Percentiles rank a stretch among this genome's conserved stretches.
phyloP scores from a whole-genome alignment of 2,888 invertebrate species.

The Glomeris marginata region DNA sequence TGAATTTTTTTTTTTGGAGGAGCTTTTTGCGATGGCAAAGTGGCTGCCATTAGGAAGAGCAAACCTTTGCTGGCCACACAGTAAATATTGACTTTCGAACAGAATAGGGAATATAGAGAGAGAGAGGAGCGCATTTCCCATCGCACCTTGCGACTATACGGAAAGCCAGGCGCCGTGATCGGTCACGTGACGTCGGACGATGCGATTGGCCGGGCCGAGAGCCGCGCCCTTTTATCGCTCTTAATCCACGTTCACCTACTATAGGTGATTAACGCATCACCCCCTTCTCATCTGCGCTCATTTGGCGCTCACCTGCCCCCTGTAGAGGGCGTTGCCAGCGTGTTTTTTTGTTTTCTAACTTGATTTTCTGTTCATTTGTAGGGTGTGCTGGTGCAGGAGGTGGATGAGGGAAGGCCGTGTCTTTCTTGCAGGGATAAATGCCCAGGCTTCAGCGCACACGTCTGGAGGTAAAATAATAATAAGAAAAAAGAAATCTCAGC shows the following conservation, averaged over 20 bases:
- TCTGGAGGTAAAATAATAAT: slow-evolving; percentile 84
- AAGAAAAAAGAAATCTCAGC: no score
- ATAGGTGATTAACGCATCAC: neutral
- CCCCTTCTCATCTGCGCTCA: neutral
- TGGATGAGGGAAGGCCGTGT: slow-evolving; percentile 73
- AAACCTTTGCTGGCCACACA: no score
- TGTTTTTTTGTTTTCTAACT: neutral
- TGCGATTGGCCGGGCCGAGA: no score
- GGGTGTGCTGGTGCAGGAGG: slow-evolving; percentile 74
- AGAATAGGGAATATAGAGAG: no score
- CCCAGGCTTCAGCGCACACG: slow-evolving; percentile 65
- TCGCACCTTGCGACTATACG: no score
- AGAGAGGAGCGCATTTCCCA: no score
- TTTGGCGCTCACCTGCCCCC: neutral
- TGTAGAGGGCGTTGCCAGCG: neutral
- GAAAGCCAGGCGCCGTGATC: no score
- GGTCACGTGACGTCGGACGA: no score
- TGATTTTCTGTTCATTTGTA: slow-evolving; percentile 29
- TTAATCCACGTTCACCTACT: neutral
- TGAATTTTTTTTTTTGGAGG: no score
- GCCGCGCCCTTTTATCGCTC: neutral
- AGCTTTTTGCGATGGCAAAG: no score
- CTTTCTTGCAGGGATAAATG: slow-evolving; percentile 66
- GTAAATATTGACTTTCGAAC: no score
- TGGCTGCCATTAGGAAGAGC: no score